Conservation (phyloP, 2,888 invertebrate genomes). For the Leptopilina syphax region DNA sequence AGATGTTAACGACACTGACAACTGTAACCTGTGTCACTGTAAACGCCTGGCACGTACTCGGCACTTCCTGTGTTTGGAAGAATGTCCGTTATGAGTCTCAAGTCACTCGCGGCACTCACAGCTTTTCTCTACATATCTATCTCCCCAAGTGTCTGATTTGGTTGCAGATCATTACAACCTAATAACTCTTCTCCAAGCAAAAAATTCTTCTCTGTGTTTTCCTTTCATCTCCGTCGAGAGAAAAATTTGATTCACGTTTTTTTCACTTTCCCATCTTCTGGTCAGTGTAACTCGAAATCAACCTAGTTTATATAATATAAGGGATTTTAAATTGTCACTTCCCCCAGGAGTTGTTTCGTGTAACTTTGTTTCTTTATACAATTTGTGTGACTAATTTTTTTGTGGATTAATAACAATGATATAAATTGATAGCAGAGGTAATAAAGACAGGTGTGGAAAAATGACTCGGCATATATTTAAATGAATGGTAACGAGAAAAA, state of each 20-base stretch:
- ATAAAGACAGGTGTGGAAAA: background rate
- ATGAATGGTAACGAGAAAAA: background rate
- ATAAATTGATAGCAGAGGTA: background rate
- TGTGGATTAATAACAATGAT: no score
- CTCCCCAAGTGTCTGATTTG: conserved; percentile 29
- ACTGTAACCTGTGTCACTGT: conserved; percentile 57
- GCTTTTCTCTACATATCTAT: background rate
- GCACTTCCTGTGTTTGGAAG: conserved; percentile 60
- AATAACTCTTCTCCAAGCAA: conserved; percentile 20
- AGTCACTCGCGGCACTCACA: conserved; percentile 24
- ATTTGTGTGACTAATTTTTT: no score
- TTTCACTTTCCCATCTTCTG: background rate
- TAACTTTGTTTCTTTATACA: no score
- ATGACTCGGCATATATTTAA: background rate
- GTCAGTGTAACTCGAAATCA: conserved; percentile 7
- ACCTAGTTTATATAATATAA: no score
- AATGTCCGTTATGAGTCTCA: conserved; percentile 45
- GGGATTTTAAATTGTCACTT: no score
- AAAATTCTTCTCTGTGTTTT: background rate
- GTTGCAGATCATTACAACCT: conserved; percentile 27
- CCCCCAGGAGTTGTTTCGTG: no score
- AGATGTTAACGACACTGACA: conserved; percentile 61
- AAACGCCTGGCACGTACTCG: conserved; percentile 45
- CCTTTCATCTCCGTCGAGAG: background rate
- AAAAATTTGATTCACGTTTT: background rate